A percentile compares a stretch with the other conserved stretches of the same genome.
Evolutionary conservation across 1,140 invertebrate species (phyloP).

Genomic region (Caligus rogercresseyi): DNA sequence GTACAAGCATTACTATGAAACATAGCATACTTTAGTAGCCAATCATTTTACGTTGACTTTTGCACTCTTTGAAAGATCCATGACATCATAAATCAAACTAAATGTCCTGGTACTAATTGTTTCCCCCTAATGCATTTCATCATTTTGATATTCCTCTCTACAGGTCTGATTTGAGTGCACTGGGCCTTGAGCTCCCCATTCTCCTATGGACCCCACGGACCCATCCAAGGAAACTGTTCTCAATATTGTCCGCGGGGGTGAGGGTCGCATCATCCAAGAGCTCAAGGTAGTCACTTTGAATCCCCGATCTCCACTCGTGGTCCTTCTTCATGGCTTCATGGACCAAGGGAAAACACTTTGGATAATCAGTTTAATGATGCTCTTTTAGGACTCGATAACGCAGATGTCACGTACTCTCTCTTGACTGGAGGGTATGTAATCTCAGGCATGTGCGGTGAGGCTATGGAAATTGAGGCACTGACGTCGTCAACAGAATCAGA

Average conservation of each 20-base stretch:
- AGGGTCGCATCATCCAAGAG: background rate
- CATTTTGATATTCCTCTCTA: too few species aligned
- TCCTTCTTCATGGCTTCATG: background rate
- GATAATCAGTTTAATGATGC: background rate
- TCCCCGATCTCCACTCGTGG: background rate
- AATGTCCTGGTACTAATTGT: too few species aligned
- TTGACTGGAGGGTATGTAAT: constrained; percentile 37
- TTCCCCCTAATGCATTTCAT: too few species aligned
- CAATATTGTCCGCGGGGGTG: background rate
- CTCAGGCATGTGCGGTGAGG: too few species aligned
- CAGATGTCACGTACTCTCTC: constrained; percentile 24
- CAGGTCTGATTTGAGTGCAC: too few species aligned
- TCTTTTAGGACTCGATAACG: background rate
- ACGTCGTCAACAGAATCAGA: too few species aligned
- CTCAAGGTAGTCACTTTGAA: background rate
- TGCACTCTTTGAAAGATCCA: too few species aligned
- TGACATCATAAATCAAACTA: too few species aligned
- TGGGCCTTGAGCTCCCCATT: background rate
- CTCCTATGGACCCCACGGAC: background rate
- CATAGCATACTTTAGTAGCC: too few species aligned
- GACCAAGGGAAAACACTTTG: background rate
- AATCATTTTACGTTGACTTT: too few species aligned
- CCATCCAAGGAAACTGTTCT: background rate
- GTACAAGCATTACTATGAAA: too few species aligned
- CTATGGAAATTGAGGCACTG: too few species aligned